Evolutionary conservation across 2,113 vertebrate species (phyloP).

Genomic region (Vulpes ferrilata): DNA sequence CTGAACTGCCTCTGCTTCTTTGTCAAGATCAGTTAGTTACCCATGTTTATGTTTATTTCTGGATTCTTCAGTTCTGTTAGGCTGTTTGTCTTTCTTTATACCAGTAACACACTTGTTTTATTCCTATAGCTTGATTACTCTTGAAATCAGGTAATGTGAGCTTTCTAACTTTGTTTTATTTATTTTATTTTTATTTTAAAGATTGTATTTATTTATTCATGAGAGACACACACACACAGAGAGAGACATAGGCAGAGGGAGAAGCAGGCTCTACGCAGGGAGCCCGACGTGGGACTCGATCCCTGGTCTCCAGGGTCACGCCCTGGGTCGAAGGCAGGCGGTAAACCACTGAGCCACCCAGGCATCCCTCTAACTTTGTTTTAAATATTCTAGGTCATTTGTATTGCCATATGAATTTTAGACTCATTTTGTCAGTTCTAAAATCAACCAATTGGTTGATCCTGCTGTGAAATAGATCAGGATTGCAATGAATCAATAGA

Average conservation of each 20-base stretch:
- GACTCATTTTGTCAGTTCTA: not conserved
- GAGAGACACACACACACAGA: too few relatives aligned
- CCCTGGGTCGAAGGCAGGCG: too few relatives aligned
- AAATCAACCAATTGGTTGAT: not conserved
- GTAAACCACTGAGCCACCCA: too few relatives aligned
- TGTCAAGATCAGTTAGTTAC: not conserved
- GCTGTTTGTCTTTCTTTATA: not conserved
- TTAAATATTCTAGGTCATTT: slow-evolving; percentile 25
- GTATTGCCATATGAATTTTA: not conserved
- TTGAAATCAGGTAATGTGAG: not conserved
- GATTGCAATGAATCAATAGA: not conserved
- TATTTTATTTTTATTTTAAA: too few relatives aligned
- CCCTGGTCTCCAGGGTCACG: too few relatives aligned
- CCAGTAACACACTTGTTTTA: not conserved
- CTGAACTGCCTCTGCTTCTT: not conserved
- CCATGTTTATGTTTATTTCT: not conserved
- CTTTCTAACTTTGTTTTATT: not conserved
- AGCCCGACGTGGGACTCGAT: too few relatives aligned
- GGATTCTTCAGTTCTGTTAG: not conserved
- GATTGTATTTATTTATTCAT: too few relatives aligned
- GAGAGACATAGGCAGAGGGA: too few relatives aligned
- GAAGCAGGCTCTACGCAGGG: too few relatives aligned
- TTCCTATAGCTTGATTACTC: not conserved
- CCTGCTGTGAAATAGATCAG: not conserved
- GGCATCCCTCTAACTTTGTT: not conserved